Conservation (phyloP, 2,888 invertebrate genomes). For the Thecocarcelia acutangulata region DNA sequence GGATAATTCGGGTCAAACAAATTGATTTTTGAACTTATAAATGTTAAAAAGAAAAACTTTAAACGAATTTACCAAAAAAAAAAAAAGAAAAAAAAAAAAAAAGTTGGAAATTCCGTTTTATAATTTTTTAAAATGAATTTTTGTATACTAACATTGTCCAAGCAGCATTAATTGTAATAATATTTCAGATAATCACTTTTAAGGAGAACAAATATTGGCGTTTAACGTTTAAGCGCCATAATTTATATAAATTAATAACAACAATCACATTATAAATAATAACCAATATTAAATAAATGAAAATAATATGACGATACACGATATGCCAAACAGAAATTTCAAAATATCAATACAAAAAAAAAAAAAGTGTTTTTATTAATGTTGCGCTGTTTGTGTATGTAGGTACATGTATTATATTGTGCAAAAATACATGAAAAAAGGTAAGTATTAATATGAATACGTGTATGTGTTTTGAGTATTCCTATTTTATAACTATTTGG, state of each 20-base stretch:
- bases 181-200: conserved; percentile 19
- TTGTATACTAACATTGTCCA: conserved; percentile 14
- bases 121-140: neutral
- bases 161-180: conserved; percentile 25
- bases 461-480: too few relatives aligned
- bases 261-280: conserved; percentile 22
- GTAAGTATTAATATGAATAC: neutral
- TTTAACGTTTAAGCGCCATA: conserved; percentile 45
- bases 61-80: neutral
- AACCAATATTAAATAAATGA: conserved; percentile 36
- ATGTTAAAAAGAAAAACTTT: too few relatives aligned
- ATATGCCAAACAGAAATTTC: conserved; percentile 56
- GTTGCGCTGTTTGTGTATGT: neutral
- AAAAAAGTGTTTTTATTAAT: too few relatives aligned
- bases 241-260: conserved; percentile 26
- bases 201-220: conserved; percentile 9
- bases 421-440: neutral
- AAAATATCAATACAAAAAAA: neutral
- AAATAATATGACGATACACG: conserved; percentile 47
- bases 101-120: too few relatives aligned
- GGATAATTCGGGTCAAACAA: too few relatives aligned
- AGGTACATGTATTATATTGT: neutral
- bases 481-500: too few relatives aligned
- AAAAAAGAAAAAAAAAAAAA: too few relatives aligned
- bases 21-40: too few relatives aligned